phyloP scores from a whole-genome alignment of 2,113 vertebrate genomes.

The Tor tambroides region DNA sequence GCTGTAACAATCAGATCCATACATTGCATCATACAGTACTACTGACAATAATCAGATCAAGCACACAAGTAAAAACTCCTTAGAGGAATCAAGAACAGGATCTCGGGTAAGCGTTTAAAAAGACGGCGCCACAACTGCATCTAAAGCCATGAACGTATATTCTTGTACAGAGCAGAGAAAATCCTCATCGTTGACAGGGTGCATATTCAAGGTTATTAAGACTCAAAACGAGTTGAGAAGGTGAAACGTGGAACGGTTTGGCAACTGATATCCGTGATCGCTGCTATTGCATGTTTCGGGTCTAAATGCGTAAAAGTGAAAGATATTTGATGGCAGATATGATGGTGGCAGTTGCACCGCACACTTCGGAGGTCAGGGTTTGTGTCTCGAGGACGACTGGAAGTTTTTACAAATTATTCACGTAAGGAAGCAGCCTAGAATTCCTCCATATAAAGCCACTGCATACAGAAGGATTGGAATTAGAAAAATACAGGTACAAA shows the following conservation, averaged over 20 bases:
- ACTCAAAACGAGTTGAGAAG: constrained; percentile 64
- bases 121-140: constrained; percentile 62
- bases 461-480: constrained; percentile 76
- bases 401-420: constrained; percentile 70
- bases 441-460: constrained; percentile 67
- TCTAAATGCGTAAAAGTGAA: constrained; percentile 61
- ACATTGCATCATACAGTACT: constrained; percentile 70
- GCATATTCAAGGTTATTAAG: constrained; percentile 71
- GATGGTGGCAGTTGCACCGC: constrained; percentile 42
- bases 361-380: constrained; percentile 63
- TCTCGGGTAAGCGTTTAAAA: constrained; percentile 58
- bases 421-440: constrained; percentile 70
- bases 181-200: constrained; percentile 70
- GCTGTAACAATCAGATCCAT: constrained; percentile 76
- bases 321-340: constrained; percentile 47
- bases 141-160: constrained; percentile 73
- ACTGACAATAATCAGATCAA: constrained; percentile 74
- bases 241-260: constrained; percentile 74
- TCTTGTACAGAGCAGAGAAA: constrained; percentile 72
- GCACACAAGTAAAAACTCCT: constrained; percentile 71
- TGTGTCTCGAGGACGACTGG: constrained; percentile 62
- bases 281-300: constrained; percentile 65
- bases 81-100: constrained; percentile 65
- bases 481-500: constrained; percentile 88
- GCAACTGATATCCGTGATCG: constrained; percentile 66